Percentiles rank a stretch among this genome's conserved stretches.
These are phyloP conservation scores for Aegotheles bennettii DNA, from an alignment of 2,113 vertebrate genomes.

Conservation along the genomic window DNA sequence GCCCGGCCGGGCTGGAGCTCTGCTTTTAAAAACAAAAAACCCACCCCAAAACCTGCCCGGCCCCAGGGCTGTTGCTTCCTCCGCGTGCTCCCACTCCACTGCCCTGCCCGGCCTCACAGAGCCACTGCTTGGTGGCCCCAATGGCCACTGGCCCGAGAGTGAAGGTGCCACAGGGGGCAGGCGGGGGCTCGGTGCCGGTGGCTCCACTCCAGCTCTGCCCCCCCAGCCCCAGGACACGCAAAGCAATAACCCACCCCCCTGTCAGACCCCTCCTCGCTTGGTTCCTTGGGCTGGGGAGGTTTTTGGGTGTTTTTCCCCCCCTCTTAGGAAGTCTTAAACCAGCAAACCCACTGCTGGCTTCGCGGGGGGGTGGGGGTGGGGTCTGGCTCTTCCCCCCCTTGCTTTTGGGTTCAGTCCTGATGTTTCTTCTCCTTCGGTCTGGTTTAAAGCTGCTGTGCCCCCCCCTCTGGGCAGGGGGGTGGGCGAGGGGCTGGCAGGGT, in stretches of 20 bases:
- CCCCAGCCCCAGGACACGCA: neutral
- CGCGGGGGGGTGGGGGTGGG: accelerated
- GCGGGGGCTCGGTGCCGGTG: neutral
- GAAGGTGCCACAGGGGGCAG: neutral
- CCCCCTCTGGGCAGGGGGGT: accelerated
- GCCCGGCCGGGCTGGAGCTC: neutral
- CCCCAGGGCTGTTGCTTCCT: neutral
- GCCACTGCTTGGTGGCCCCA: too few relatives aligned
- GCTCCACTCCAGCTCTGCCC: neutral
- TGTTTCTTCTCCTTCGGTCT: neutral
- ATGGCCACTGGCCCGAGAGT: too few relatives aligned
- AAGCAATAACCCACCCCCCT: slow-evolving; percentile 26
- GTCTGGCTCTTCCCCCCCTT: neutral
- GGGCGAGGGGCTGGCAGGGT: neutral
- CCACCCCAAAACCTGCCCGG: accelerated
- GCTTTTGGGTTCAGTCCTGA: neutral
- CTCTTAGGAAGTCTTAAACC: neutral
- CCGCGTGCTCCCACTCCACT: accelerated
- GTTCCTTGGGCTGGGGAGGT: neutral
- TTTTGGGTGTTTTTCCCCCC: neutral
- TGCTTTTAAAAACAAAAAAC: neutral
- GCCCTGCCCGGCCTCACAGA: too few relatives aligned
- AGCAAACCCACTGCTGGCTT: neutral
- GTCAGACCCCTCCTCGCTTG: neutral
- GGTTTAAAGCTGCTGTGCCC: neutral